These are phyloP conservation scores for Lasioglossum marginatum DNA, from an alignment of 2,888 invertebrate species.

Conservation along the genomic window DNA sequence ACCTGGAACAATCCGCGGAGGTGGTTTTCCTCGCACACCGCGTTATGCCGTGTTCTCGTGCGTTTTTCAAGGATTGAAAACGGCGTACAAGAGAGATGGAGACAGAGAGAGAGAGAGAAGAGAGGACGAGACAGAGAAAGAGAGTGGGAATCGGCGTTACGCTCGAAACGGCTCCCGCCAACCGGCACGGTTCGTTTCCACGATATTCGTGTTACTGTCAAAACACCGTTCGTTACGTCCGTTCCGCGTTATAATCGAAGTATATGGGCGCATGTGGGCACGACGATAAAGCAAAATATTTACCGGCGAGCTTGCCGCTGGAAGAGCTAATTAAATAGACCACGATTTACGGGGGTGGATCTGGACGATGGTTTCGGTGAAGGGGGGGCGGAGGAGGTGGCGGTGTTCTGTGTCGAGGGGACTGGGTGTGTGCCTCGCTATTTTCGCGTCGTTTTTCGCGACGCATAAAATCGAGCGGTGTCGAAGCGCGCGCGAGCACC, in stretches of 20 bases:
- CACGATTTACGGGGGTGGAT: constrained; percentile 44
- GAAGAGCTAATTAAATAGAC: constrained; percentile 59
- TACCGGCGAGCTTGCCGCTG: constrained; percentile 33
- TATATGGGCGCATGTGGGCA: constrained; percentile 28
- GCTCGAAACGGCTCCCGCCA: constrained; percentile 10
- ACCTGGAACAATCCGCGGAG: neutral
- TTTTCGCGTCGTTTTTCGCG: constrained; percentile 44
- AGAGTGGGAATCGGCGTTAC: constrained; percentile 15
- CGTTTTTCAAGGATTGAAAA: constrained; percentile 20
- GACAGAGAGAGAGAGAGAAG: neutral
- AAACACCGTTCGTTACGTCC: constrained; percentile 39
- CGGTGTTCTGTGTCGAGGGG: neutral
- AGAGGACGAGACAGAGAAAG: neutral
- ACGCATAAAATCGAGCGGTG: constrained; percentile 46
- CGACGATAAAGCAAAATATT: constrained; percentile 59
- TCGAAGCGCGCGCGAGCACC: constrained; percentile 34
- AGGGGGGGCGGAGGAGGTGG: neutral
- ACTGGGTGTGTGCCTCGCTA: neutral
- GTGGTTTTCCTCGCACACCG: neutral
- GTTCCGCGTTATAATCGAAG: constrained; percentile 47
- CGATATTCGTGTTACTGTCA: constrained; percentile 45
- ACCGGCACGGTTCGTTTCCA: constrained; percentile 26
- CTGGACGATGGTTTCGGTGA: neutral
- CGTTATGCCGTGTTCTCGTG: neutral
- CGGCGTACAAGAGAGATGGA: neutral